These are phyloP conservation scores for Philaethria dido DNA, from an alignment of 2,888 invertebrate genomes.

Conservation along the genomic window DNA sequence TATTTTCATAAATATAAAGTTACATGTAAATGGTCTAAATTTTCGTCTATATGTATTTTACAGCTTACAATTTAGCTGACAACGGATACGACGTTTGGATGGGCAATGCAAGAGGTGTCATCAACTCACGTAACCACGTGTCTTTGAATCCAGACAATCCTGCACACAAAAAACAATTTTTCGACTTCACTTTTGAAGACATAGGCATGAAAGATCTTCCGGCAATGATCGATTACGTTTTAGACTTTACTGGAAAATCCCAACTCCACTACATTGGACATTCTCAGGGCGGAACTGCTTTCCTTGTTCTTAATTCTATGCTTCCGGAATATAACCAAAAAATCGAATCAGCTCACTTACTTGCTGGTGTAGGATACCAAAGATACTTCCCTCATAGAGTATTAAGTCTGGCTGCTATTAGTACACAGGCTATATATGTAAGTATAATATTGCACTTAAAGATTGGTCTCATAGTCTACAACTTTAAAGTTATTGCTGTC, in stretches of 20 bases:
- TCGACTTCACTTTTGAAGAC: slow-evolving; percentile 69
- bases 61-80: slow-evolving; percentile 85
- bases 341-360: slow-evolving; percentile 60
- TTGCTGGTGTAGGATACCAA: slow-evolving; percentile 66
- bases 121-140: slow-evolving; percentile 85
- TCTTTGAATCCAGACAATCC: slow-evolving; percentile 57
- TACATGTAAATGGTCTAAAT: neutral
- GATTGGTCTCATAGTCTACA: neutral
- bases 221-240: slow-evolving; percentile 64
- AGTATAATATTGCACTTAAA: slow-evolving; percentile 45
- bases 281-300: slow-evolving; percentile 71
- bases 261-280: slow-evolving; percentile 71
- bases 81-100: slow-evolving; percentile 91
- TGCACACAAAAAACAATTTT: slow-evolving; percentile 55
- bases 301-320: slow-evolving; percentile 60
- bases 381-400: slow-evolving; percentile 55
- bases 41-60: neutral
- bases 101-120: slow-evolving; percentile 91
- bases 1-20: neutral
- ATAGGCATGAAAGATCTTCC: slow-evolving; percentile 65
- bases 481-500: neutral
- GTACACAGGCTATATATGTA: slow-evolving; percentile 61
- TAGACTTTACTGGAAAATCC: slow-evolving; percentile 54
- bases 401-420: slow-evolving; percentile 46
- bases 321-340: slow-evolving; percentile 64